A percentile compares a stretch with the other conserved stretches of the same genome.
Conservation (phyloP, 2,888 invertebrate species). For the Vannuccia rotundouncinata region DNA sequence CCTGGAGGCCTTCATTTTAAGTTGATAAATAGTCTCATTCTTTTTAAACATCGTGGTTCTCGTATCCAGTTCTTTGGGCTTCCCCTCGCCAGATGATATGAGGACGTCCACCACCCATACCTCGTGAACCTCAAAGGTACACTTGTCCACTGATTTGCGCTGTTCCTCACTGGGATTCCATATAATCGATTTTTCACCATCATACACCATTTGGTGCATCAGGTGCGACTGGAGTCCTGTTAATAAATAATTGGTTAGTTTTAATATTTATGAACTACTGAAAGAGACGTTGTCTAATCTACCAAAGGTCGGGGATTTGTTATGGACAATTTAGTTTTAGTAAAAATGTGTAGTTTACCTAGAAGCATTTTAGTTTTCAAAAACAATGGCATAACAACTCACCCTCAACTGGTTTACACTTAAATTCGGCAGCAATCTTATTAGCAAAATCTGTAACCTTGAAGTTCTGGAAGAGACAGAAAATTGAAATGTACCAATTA, state of each 20-base stretch:
- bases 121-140: conserved; percentile 87
- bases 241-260: too few relatives aligned
- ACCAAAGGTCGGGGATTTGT: too few relatives aligned
- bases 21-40: conserved; percentile 89
- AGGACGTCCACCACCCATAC: conserved; percentile 98
- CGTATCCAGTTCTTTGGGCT: conserved; percentile 75
- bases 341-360: too few relatives aligned
- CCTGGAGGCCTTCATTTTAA: conserved; percentile 92
- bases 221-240: too few relatives aligned
- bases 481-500: too few relatives aligned
- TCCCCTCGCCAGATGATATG: conserved; percentile 86
- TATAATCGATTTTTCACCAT: conserved; percentile 92
- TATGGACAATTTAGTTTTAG: too few relatives aligned
- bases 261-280: too few relatives aligned
- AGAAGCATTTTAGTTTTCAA: too few relatives aligned
- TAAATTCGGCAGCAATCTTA: conserved; percentile 81
- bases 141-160: conserved; percentile 89
- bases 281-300: too few relatives aligned
- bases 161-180: conserved; percentile 87
- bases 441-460: conserved; percentile 83
- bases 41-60: conserved; percentile 96
- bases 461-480: conserved; percentile 66
- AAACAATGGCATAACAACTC: conserved; percentile 60
- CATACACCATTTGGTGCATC: conserved; percentile 72
- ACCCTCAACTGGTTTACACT: conserved; percentile 94